Conservation (phyloP, 1,140 invertebrate genomes). For the Brachionus manjavacas region DNA sequence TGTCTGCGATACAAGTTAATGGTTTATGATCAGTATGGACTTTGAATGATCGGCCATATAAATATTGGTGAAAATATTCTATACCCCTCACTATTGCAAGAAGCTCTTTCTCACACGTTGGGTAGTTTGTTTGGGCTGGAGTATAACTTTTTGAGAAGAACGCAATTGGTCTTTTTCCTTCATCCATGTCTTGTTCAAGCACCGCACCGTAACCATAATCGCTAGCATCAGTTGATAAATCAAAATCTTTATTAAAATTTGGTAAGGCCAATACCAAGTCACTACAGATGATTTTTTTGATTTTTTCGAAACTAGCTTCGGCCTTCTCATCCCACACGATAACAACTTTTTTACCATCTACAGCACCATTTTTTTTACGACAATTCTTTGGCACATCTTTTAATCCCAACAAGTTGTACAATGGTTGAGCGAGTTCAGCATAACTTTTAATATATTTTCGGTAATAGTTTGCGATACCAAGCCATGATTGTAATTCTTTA, state of each 20-base stretch:
- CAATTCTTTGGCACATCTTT: too few relatives aligned
- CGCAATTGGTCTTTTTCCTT: not conserved
- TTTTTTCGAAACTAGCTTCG: too few relatives aligned
- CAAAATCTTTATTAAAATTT: not conserved
- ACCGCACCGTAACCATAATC: not conserved
- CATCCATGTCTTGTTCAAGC: not conserved
- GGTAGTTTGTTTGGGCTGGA: slow-evolving; percentile 45
- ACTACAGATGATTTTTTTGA: too few relatives aligned
- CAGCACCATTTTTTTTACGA: too few relatives aligned
- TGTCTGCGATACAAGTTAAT: slow-evolving; percentile 49
- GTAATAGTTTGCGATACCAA: too few relatives aligned
- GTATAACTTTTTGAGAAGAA: not conserved
- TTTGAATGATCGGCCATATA: slow-evolving; percentile 57
- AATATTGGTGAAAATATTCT: slow-evolving; percentile 54
- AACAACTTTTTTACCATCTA: too few relatives aligned
- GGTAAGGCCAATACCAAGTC: too few relatives aligned
- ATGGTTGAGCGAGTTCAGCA: too few relatives aligned
- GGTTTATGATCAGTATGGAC: slow-evolving; percentile 59
- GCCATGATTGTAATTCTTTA: too few relatives aligned
- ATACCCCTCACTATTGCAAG: slow-evolving; percentile 56
- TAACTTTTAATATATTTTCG: too few relatives aligned
- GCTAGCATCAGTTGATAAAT: not conserved
- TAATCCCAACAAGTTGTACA: too few relatives aligned
- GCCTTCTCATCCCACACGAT: too few relatives aligned
- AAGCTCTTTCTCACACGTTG: slow-evolving; percentile 51